Evolutionary conservation across 1,140 invertebrate species (phyloP).

Genomic region (Oscheius sp.): DNA sequence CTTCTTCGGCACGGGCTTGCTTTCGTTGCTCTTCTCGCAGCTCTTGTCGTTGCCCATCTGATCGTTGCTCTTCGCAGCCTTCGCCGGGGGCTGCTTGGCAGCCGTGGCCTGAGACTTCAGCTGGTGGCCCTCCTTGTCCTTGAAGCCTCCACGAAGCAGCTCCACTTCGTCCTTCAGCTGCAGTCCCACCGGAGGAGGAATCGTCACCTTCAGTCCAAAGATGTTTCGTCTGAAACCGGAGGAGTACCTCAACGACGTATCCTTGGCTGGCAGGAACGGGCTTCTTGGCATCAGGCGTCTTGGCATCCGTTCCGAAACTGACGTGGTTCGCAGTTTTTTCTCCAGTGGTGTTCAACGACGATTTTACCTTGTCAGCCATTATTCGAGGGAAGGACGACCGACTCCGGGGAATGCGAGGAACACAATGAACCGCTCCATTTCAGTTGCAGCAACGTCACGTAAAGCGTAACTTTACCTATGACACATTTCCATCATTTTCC

Average conservation of each 20-base stretch:
- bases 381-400: too few species aligned
- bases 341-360: background rate
- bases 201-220: background rate
- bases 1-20: too few species aligned
- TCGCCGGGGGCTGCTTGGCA: too few species aligned
- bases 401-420: too few species aligned
- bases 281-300: background rate
- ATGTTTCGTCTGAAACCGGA: background rate
- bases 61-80: too few species aligned
- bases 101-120: slow-evolving; percentile 27
- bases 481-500: too few species aligned
- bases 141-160: slow-evolving; percentile 28
- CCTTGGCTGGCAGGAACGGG: background rate
- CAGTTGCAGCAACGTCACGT: too few species aligned
- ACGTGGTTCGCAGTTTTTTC: background rate
- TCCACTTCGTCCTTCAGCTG: slow-evolving; percentile 32
- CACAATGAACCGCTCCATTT: too few species aligned
- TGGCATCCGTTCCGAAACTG: background rate
- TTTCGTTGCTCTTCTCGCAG: too few species aligned
- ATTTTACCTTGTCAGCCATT: too few species aligned
- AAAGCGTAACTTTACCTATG: too few species aligned
- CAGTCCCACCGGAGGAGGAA: slow-evolving; percentile 12
- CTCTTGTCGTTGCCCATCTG: too few species aligned
- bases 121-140: slow-evolving; percentile 20
- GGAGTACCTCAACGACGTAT: background rate